Evolutionary conservation across 53 echinoderm and acorn worm genomes (phyloP).

Genomic region (Crossaster papposus): DNA sequence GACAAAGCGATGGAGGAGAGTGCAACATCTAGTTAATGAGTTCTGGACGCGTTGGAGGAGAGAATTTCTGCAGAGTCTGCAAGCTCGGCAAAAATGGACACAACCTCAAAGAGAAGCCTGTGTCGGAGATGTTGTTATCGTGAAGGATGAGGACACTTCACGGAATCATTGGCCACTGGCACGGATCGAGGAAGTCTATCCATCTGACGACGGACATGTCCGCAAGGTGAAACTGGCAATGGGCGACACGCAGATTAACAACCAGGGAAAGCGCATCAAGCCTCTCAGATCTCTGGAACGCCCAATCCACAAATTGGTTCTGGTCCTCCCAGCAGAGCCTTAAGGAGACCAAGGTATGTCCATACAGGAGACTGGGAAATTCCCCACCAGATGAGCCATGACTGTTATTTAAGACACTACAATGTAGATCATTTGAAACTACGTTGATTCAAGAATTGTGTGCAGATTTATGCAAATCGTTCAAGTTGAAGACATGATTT

Average conservation of each 20-base stretch:
- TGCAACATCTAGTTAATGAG: conserved; percentile 41
- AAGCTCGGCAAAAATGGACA: conserved; percentile 44
- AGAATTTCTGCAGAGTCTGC: conserved; percentile 43
- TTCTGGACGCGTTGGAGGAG: conserved; percentile 56
- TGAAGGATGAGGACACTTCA: conserved; percentile 42
- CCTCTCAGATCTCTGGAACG: conserved; percentile 5
- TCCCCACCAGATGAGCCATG: conserved; percentile 19
- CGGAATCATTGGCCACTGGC: conserved; percentile 48
- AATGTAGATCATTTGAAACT: not conserved
- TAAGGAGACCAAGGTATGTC: conserved; percentile 2
- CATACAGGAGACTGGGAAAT: not conserved
- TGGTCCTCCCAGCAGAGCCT: not conserved
- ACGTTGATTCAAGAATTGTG: not conserved
- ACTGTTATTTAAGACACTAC: not conserved
- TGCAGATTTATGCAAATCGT: not conserved
- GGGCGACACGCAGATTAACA: not conserved
- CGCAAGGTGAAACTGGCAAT: conserved; percentile 52
- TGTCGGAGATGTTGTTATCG: conserved; percentile 49
- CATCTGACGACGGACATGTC: conserved; percentile 41
- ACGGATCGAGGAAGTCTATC: conserved; percentile 35
- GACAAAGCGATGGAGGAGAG: conserved; percentile 55
- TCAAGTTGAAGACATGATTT: not conserved
- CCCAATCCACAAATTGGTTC: conserved; percentile 60
- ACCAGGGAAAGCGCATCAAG: conserved; percentile 9
- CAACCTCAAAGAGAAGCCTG: conserved; percentile 3